Conservation (phyloP, 37 sponge, comb jelly and placozoan species). For the Chondrilla cf. caribensis region DNA sequence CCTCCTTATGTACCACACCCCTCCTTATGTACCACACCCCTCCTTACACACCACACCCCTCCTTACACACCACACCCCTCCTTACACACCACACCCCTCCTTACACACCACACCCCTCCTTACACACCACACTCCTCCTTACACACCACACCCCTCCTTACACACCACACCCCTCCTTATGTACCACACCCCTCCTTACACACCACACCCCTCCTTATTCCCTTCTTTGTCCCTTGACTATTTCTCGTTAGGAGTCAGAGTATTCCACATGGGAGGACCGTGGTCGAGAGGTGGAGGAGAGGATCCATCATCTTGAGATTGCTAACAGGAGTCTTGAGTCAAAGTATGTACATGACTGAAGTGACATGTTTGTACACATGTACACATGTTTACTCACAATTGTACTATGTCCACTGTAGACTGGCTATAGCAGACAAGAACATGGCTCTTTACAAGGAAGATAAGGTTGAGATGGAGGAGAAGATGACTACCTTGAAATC, state of each 20-base stretch:
- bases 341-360: not conserved
- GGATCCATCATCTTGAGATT: constrained; percentile 13
- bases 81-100: too few species aligned
- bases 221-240: too few species aligned
- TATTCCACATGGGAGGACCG: not conserved
- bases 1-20: too few species aligned
- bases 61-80: too few species aligned
- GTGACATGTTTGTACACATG: not conserved
- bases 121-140: too few species aligned
- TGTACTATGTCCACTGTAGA: not conserved
- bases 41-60: too few species aligned
- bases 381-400: not conserved
- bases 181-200: too few species aligned
- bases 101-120: too few species aligned
- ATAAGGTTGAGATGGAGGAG: not conserved
- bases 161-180: too few species aligned
- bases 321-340: constrained; percentile 7
- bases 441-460: not conserved
- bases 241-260: constrained; percentile 58
- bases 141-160: too few species aligned
- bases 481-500: not conserved
- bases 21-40: too few species aligned
- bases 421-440: not conserved
- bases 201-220: too few species aligned
- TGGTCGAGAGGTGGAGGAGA: constrained; percentile 39